Percentiles rank a stretch among this genome's conserved stretches.
phyloP scores from a whole-genome alignment of 2,113 vertebrate genomes.

The Datnioides undecimradiatus region DNA sequence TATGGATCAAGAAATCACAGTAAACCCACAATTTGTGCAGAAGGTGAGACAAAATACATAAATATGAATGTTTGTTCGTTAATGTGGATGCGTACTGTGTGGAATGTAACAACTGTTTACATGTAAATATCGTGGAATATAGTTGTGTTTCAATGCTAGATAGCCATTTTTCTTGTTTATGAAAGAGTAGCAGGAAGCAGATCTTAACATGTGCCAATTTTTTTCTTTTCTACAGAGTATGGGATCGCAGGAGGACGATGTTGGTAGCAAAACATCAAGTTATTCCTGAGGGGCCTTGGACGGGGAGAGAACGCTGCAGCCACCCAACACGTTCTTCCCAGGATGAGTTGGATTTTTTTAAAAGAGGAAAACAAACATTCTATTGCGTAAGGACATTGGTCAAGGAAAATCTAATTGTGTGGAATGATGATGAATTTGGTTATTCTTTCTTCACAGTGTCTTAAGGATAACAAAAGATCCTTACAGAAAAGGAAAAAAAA shows the following conservation, averaged over 20 bases:
- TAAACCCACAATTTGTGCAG: constrained; percentile 99
- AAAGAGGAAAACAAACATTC: constrained; percentile 79
- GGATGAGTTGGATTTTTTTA: constrained; percentile 80
- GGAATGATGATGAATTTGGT: constrained; percentile 80
- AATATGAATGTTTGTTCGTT: background rate
- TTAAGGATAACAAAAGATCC: constrained; percentile 77
- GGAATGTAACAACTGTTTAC: background rate
- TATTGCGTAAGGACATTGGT: constrained; percentile 84
- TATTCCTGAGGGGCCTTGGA: constrained; percentile 91
- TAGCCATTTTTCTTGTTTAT: background rate
- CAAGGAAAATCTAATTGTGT: constrained; percentile 83
- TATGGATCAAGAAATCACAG: constrained; percentile 99
- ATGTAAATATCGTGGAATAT: background rate
- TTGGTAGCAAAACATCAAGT: constrained; percentile 99
- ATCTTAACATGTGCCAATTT: constrained; percentile 1
- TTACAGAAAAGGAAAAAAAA: constrained; percentile 67
- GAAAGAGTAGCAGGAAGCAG: background rate
- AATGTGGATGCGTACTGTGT: too few species aligned
- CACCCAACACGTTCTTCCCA: constrained; percentile 72
- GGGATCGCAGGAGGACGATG: constrained; percentile 98
- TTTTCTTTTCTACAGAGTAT: constrained; percentile 88
- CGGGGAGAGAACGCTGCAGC: constrained; percentile 66
- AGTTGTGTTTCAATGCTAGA: background rate
- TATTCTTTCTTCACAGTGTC: constrained; percentile 81
- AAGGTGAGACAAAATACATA: constrained; percentile 85